These are phyloP conservation scores for Anastrepha obliqua DNA, from an alignment of 1,140 invertebrate species.

Conservation along the genomic window DNA sequence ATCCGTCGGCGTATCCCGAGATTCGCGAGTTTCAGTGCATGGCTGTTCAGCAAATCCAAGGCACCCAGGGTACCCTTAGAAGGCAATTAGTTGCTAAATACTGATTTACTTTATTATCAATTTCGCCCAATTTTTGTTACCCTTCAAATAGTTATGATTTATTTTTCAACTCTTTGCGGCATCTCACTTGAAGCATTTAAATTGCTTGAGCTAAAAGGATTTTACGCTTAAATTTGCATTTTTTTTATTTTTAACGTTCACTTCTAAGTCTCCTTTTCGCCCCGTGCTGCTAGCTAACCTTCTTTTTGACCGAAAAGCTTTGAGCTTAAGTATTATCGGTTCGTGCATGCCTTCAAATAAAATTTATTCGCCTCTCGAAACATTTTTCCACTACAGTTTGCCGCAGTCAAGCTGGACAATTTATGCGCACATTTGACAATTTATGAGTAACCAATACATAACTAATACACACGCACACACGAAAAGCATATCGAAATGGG, in stretches of 20 bases:
- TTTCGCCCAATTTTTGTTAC: no score
- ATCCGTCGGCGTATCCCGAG: no score
- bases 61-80: no score
- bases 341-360: not conserved
- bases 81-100: no score
- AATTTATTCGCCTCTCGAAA: conserved; percentile 25
- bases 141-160: no score
- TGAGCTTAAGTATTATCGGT: not conserved
- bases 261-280: not conserved
- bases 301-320: not conserved
- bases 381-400: conserved; percentile 33
- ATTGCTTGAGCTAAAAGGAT: not conserved
- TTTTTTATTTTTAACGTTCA: not conserved
- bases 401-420: not conserved
- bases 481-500: not conserved
- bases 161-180: not conserved
- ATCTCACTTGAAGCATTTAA: not conserved
- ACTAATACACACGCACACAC: not conserved
- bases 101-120: no score
- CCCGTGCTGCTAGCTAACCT: not conserved
- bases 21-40: no score
- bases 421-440: conserved; percentile 46
- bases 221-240: not conserved
- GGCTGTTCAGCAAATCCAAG: no score
- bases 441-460: conserved; percentile 22